Evolutionary conservation across 2,113 vertebrate genomes (phyloP).

Genomic region (Tenebrosternarchus preto): DNA sequence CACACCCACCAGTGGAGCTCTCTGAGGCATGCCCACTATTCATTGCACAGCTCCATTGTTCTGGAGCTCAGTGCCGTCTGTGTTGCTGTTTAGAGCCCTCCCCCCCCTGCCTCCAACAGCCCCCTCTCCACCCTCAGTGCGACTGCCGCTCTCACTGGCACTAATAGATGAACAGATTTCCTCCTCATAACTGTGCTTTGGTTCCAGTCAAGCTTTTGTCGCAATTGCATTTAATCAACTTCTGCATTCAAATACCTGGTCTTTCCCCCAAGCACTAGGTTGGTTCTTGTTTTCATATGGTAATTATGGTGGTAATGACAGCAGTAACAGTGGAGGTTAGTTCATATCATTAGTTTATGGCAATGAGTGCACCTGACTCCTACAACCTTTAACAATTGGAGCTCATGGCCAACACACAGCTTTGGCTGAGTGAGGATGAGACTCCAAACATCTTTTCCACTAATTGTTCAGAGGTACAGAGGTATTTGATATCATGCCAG

Average conservation of each 20-base stretch:
- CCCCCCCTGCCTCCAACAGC: slow-evolving; percentile 18
- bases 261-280: slow-evolving; percentile 16
- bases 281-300: slow-evolving; percentile 27
- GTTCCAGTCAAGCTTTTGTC: slow-evolving; percentile 42
- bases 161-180: slow-evolving; percentile 55
- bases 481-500: neutral
- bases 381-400: slow-evolving; percentile 30
- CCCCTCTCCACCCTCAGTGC: too few relatives aligned
- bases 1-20: slow-evolving; percentile 40
- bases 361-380: slow-evolving; percentile 28
- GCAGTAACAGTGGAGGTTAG: slow-evolving; percentile 23
- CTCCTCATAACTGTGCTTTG: slow-evolving; percentile 42
- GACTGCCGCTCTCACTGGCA: slow-evolving; percentile 48
- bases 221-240: slow-evolving; percentile 49
- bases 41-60: slow-evolving; percentile 47
- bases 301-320: slow-evolving; percentile 35
- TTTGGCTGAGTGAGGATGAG: neutral
- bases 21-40: slow-evolving; percentile 39
- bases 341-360: slow-evolving; percentile 27
- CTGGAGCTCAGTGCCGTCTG: slow-evolving; percentile 38
- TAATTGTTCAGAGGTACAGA: neutral
- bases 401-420: slow-evolving; percentile 11
- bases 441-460: neutral
- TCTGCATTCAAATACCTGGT: slow-evolving; percentile 42
- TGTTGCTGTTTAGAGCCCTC: slow-evolving; percentile 33